Conservation (phyloP, 2,888 invertebrate genomes). For the Microplitis deprimator region DNA sequence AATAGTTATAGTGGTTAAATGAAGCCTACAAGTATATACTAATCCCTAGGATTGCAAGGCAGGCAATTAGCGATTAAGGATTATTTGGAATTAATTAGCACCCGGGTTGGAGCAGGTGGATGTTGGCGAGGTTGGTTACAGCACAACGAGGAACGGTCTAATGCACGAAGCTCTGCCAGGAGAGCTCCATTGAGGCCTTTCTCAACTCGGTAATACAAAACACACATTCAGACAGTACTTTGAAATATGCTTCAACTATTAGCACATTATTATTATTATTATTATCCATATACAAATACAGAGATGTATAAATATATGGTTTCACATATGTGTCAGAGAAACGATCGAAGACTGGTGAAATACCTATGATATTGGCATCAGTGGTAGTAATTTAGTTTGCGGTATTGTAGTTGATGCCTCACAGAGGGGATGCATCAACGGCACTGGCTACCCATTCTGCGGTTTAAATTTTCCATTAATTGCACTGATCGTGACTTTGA, state of each 20-base stretch:
- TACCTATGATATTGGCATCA: constrained; percentile 28
- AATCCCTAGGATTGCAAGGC: constrained; percentile 32
- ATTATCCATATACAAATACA: neutral
- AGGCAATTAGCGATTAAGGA: constrained; percentile 67
- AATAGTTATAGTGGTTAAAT: neutral
- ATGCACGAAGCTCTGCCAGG: constrained; percentile 32
- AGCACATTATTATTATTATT: neutral
- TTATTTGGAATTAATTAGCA: constrained; percentile 67
- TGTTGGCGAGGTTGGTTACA: constrained; percentile 32
- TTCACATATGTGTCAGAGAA: constrained; percentile 13
- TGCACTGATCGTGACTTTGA: constrained; percentile 28
- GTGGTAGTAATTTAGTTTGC: constrained; percentile 37
- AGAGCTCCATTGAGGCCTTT: constrained; percentile 28
- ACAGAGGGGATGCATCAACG: constrained; percentile 17
- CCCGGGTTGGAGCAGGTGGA: constrained; percentile 35
- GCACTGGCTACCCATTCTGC: constrained; percentile 24
- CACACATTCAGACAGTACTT: neutral
- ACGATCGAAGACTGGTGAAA: constrained; percentile 19
- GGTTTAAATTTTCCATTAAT: constrained; percentile 40
- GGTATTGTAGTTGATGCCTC: constrained; percentile 37
- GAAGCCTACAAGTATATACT: constrained; percentile 27
- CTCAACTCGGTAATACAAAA: neutral
- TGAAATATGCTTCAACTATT: neutral
- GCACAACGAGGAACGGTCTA: constrained; percentile 36
- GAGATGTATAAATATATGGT: neutral